Conservation (phyloP, 2,113 vertebrate species). For the Protomyctophum bolini region DNA sequence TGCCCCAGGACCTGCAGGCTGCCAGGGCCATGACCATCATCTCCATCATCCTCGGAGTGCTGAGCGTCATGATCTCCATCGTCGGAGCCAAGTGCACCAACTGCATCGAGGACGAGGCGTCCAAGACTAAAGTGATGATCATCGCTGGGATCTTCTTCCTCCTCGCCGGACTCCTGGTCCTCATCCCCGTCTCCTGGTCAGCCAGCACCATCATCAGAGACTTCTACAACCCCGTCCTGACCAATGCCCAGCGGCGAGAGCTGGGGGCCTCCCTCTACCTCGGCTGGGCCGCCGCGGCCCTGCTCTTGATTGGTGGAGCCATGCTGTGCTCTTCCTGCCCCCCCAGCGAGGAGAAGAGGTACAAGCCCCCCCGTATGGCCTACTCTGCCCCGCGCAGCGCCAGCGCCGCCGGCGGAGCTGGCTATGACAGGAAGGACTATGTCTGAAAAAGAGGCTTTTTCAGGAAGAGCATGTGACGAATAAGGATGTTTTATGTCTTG, state of each 20-base stretch:
- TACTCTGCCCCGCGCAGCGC: slow-evolving; percentile 71
- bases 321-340: slow-evolving; percentile 81
- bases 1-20: slow-evolving; percentile 77
- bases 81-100: slow-evolving; percentile 83
- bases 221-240: slow-evolving; percentile 75
- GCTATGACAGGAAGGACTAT: slow-evolving; percentile 82
- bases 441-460: slow-evolving; percentile 63
- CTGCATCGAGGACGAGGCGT: slow-evolving; percentile 78
- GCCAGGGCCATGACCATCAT: slow-evolving; percentile 78
- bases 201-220: slow-evolving; percentile 64
- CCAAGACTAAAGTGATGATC: slow-evolving; percentile 81
- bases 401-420: slow-evolving; percentile 49
- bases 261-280: slow-evolving; percentile 79
- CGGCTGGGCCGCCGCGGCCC: slow-evolving; percentile 69
- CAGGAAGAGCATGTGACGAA: not conserved
- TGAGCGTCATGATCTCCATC: slow-evolving; percentile 76
- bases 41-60: slow-evolving; percentile 73
- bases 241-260: slow-evolving; percentile 62
- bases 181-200: slow-evolving; percentile 78
- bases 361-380: slow-evolving; percentile 75
- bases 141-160: slow-evolving; percentile 76
- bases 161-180: slow-evolving; percentile 70
- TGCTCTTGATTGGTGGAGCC: slow-evolving; percentile 77
- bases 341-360: slow-evolving; percentile 76
- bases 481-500: slow-evolving; percentile 6